Conservation (phyloP, 2,797 vertebrate genomes). For the Chiloscyllium punctatum region DNA sequence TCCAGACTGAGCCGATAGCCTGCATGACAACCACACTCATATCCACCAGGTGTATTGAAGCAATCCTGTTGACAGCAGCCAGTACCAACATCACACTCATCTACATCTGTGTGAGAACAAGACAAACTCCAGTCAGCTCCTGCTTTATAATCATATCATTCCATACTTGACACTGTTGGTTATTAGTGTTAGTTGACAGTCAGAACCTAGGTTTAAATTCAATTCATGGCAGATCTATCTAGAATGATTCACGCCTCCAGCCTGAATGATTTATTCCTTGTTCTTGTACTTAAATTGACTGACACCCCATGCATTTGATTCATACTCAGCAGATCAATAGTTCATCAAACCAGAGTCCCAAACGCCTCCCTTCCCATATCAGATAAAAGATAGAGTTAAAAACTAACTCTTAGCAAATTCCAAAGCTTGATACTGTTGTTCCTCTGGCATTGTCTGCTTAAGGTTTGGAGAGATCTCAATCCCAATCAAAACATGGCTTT, state of each 20-base stretch:
- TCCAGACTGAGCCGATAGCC: slow-evolving; percentile 74
- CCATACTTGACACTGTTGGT: not conserved
- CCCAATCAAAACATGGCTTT: not conserved
- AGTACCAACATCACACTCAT: slow-evolving; percentile 68
- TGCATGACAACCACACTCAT: slow-evolving; percentile 82
- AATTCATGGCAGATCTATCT: no score
- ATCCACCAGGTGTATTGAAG: slow-evolving; percentile 84
- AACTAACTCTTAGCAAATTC: not conserved
- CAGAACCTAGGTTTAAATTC: not conserved
- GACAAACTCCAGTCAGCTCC: not conserved
- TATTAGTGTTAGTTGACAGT: not conserved
- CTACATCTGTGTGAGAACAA: slow-evolving; percentile 62
- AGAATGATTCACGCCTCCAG: not conserved
- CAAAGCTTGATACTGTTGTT: not conserved
- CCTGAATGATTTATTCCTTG: not conserved
- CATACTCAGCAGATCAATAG: not conserved
- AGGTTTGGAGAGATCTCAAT: not conserved
- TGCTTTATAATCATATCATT: not conserved
- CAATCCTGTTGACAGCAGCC: slow-evolving; percentile 88
- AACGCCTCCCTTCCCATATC: not conserved
- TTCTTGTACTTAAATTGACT: not conserved
- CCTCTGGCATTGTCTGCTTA: not conserved
- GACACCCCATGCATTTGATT: not conserved
- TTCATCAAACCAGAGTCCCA: not conserved
- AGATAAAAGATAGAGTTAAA: not conserved